phyloP scores from a whole-genome alignment of 2,797 vertebrate species.

The Malacoraja senta region DNA sequence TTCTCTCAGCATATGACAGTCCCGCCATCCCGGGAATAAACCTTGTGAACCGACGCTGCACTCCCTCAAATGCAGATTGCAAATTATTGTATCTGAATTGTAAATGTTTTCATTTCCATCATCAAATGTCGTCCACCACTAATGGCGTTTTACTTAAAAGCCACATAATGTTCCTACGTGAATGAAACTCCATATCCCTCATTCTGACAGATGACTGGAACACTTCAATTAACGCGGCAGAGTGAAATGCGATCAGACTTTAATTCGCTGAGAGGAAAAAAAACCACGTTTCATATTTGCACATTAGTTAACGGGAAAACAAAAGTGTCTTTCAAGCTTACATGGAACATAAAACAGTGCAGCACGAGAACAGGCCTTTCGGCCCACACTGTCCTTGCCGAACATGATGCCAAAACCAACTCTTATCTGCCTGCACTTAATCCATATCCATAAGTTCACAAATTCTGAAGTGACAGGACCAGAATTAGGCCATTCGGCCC shows the following conservation, averaged over 20 bases:
- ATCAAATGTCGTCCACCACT: background rate
- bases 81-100: conserved; percentile 7
- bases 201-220: conserved; percentile 8
- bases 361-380: too few species aligned
- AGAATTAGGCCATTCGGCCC: too few species aligned
- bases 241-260: background rate
- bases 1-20: too few species aligned
- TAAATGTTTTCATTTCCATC: background rate
- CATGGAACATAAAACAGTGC: too few species aligned
- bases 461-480: too few species aligned
- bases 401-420: too few species aligned
- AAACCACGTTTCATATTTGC: background rate
- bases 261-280: background rate
- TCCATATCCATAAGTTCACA: too few species aligned
- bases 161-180: background rate
- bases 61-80: too few species aligned
- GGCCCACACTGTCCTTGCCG: too few species aligned
- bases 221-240: background rate
- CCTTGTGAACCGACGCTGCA: too few species aligned
- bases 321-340: background rate
- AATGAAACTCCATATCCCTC: conserved; percentile 2
- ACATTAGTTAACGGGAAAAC: background rate
- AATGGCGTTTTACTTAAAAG: conserved; percentile 3
- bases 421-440: too few species aligned
- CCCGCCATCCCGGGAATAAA: too few species aligned